Conservation (phyloP, 2,888 invertebrate species). For the Diabrotica balteata region DNA sequence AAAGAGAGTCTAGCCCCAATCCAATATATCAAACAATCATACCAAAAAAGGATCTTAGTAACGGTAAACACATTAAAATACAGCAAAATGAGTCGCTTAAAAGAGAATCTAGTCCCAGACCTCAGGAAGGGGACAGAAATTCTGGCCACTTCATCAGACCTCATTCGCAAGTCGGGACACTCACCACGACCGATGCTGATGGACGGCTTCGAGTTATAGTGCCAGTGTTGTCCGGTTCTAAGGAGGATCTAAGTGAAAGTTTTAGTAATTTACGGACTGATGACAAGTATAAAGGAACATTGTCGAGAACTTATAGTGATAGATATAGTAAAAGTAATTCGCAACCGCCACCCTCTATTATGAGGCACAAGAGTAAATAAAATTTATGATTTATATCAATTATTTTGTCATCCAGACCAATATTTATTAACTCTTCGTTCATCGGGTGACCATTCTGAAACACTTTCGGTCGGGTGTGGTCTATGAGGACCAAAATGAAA, state of each 20-base stretch:
- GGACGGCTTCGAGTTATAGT: slow-evolving; percentile 70
- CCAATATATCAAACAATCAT: slow-evolving; percentile 15
- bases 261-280: slow-evolving; percentile 67
- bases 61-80: slow-evolving; percentile 30
- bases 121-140: slow-evolving; percentile 22
- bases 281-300: slow-evolving; percentile 59
- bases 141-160: slow-evolving; percentile 71
- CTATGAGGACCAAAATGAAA: too few relatives aligned
- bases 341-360: slow-evolving; percentile 68
- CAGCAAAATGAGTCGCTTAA: slow-evolving; percentile 32
- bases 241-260: slow-evolving; percentile 52
- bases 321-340: slow-evolving; percentile 72
- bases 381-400: too few relatives aligned
- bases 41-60: slow-evolving; percentile 1
- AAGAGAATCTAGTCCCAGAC: slow-evolving; percentile 31
- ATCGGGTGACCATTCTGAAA: too few relatives aligned
- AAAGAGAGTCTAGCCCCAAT: slow-evolving; percentile 20
- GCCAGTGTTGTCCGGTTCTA: slow-evolving; percentile 62
- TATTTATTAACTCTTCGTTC: too few relatives aligned
- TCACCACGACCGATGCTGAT: slow-evolving; percentile 68
- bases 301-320: slow-evolving; percentile 77
- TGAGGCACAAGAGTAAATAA: slow-evolving; percentile 86
- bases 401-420: too few relatives aligned
- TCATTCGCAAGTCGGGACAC: slow-evolving; percentile 68
- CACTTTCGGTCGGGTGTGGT: too few relatives aligned